Percentiles rank a stretch among this genome's conserved stretches.
phyloP scores from a whole-genome alignment of 2,888 invertebrate genomes.

The Cantharis rufa region DNA sequence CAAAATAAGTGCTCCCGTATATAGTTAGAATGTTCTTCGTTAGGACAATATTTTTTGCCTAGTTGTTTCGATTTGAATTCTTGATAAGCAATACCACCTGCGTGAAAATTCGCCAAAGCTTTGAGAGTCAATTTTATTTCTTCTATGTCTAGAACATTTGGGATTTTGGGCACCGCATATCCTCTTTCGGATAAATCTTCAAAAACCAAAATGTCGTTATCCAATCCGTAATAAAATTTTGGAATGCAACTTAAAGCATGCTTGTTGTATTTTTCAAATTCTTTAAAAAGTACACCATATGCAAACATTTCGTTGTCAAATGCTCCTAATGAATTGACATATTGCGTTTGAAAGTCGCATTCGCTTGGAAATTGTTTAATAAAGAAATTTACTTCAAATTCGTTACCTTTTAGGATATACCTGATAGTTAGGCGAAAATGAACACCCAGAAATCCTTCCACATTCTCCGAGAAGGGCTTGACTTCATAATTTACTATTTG shows the following conservation, averaged over 20 bases:
- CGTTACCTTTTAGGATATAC: not conserved
- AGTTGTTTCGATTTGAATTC: conserved; percentile 25
- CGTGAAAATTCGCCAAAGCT: conserved; percentile 44
- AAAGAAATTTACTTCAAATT: not conserved
- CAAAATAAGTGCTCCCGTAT: conserved; percentile 53
- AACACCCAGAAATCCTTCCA: not conserved
- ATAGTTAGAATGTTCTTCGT: conserved; percentile 41
- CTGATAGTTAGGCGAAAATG: not conserved
- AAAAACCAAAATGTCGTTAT: conserved; percentile 47
- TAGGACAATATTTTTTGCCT: conserved; percentile 32
- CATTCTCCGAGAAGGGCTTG: conserved; percentile 5
- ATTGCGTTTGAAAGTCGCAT: not conserved
- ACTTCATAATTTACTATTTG: conserved; percentile 27
- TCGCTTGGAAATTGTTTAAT: not conserved
- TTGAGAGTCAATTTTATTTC: conserved; percentile 34
- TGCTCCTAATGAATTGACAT: not conserved
- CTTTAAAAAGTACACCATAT: conserved; percentile 12
- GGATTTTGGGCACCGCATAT: conserved; percentile 26
- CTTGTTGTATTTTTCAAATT: conserved; percentile 9
- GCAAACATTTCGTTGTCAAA: conserved; percentile 20
- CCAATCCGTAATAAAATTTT: conserved; percentile 46
- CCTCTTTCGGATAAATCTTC: conserved; percentile 47
- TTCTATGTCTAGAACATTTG: conserved; percentile 28
- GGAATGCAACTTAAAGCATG: conserved; percentile 39
- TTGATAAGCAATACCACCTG: conserved; percentile 43